These are phyloP conservation scores for Fistularia commersonii DNA, from an alignment of 2,797 vertebrate species.

Conservation along the genomic window DNA sequence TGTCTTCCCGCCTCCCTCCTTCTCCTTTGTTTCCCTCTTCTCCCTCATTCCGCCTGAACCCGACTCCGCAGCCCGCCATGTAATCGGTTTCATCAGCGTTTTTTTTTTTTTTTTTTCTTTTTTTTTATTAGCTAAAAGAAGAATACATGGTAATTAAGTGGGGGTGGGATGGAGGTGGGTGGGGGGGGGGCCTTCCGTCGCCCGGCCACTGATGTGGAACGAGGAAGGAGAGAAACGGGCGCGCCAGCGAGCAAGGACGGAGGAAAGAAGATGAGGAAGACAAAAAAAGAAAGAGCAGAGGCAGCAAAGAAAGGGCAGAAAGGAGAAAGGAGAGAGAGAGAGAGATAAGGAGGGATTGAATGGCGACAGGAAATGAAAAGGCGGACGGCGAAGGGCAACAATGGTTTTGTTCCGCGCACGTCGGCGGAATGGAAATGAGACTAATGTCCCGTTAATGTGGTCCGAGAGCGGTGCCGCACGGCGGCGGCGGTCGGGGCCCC, in stretches of 20 bases:
- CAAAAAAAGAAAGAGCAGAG: constrained; percentile 16
- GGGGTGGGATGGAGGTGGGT: constrained; percentile 66
- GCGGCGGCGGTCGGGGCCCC: constrained; percentile 53
- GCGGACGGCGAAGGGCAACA: constrained; percentile 62
- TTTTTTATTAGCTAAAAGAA: constrained; percentile 79
- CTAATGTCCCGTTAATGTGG: constrained; percentile 75
- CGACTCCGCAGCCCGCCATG: constrained; percentile 58
- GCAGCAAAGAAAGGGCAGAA: constrained; percentile 48
- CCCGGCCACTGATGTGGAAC: constrained; percentile 67
- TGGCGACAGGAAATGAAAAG: constrained; percentile 73
- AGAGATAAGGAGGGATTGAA: constrained; percentile 66
- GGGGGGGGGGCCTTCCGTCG: constrained; percentile 67
- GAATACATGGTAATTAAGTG: constrained; percentile 81
- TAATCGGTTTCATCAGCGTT: constrained; percentile 80
- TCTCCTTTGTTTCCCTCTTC: constrained; percentile 38
- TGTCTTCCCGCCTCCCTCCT: constrained; percentile 24
- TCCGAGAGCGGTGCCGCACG: constrained; percentile 68
- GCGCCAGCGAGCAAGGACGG: constrained; percentile 46
- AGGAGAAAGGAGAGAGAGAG: constrained; percentile 36
- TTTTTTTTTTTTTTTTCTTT: too few species aligned
- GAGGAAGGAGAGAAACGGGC: constrained; percentile 56
- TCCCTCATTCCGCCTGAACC: constrained; percentile 50
- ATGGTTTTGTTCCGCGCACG: constrained; percentile 51
- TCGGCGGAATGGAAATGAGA: constrained; percentile 69
- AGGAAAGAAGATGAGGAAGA: too few species aligned